Percentiles rank a stretch among this genome's conserved stretches.
These are phyloP conservation scores for Amazonetta brasiliensis DNA, from an alignment of 2,797 vertebrate species.

Conservation along the genomic window DNA sequence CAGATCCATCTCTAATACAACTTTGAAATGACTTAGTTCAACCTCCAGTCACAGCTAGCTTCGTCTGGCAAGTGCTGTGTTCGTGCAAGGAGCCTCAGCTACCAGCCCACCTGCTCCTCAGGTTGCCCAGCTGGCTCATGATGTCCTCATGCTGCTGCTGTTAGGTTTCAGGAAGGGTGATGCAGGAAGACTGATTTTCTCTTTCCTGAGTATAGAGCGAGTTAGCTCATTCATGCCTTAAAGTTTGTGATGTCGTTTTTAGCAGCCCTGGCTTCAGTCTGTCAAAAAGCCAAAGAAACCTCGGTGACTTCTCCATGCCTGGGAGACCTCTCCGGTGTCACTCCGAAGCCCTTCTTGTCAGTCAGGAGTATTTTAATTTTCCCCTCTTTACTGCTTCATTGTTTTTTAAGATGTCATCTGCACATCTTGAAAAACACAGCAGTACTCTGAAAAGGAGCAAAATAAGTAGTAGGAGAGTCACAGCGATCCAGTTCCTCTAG, in stretches of 20 bases:
- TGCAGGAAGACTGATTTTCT: neutral
- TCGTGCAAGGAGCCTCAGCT: neutral
- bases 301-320: neutral
- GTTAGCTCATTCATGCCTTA: neutral
- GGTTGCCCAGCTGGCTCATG: neutral
- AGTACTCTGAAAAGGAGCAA: neutral
- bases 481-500: too few species aligned
- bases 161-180: neutral
- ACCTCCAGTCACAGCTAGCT: neutral
- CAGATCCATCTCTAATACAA: rapidly evolving
- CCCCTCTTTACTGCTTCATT: neutral
- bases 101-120: neutral
- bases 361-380: neutral
- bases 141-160: too few species aligned
- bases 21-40: neutral
- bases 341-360: too few species aligned
- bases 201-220: neutral
- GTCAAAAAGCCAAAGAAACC: neutral
- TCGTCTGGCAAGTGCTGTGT: neutral
- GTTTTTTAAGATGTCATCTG: neutral
- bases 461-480: neutral
- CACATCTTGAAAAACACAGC: too few species aligned
- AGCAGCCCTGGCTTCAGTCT: neutral
- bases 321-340: neutral
- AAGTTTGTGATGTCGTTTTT: too few species aligned